Evolutionary conservation across 2,113 vertebrate species (phyloP), one percentile per base, ranked within the genome.

Genomic region (Planiliza haematocheilus): DNA sequence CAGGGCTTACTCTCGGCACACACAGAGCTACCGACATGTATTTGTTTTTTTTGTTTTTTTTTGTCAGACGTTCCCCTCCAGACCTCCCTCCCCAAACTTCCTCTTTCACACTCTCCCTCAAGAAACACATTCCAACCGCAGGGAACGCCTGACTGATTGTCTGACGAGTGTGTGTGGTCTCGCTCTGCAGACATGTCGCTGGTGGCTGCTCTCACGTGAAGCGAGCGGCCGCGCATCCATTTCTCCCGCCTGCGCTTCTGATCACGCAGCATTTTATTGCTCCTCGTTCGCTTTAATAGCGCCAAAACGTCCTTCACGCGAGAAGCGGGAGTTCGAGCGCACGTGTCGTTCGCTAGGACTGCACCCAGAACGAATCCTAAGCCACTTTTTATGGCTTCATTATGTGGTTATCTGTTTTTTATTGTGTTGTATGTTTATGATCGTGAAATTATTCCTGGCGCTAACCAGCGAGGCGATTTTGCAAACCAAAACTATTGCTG

Each of bases 61-160:
- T 36, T 67, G 39, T 77, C 7, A 16, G 14, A 37, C 7, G 13
- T 49, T 70, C 49, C 34, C 30, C 49, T 51, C 12, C 12, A 42
- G 20, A 56, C 48, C 49, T 57, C 6, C 63, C 63, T n/a, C 10
- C 53, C 46, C 61, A 77, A 77, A 88, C 74, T 62, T 83, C 60
- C 67, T 74, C 72, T 82, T 72, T 86, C 80, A 75, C 82, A 76
- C 70, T 69, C 57, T 63, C 68, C 53, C 51, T 74, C 68, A 66
- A 79, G 5, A 81, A 86, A 87, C 84, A 85, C 87, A 89, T 88
- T 90, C 88, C 86, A 82, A 37, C 82, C 86, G 57, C 79, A 62
- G 69, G 81, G 76, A 87, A 83, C 65, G 74, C 81, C 49, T 79
- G 68, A 72, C 43, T 85, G 80, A 85, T 81, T 77, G 85, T 88